Evolutionary conservation across 2,888 invertebrate species (phyloP).

Genomic region (Chrysina gloriosa): DNA sequence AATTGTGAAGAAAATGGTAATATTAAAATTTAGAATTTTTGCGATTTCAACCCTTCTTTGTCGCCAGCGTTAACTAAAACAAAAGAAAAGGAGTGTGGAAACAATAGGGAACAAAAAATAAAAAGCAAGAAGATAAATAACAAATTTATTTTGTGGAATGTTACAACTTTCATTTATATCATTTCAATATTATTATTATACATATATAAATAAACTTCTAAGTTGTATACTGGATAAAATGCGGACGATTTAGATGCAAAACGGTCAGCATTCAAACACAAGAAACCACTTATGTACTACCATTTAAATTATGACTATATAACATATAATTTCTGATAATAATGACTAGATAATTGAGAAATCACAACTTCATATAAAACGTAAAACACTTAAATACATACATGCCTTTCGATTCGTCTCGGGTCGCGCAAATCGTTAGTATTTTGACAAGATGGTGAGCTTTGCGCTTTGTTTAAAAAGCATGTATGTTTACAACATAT

Average conservation of each 20-base stretch:
- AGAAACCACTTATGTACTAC: constrained; percentile 33
- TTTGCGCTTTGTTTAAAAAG: not conserved
- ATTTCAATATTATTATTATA: constrained; percentile 21
- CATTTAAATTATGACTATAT: constrained; percentile 39
- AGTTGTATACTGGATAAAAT: constrained; percentile 25
- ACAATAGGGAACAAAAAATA: no score
- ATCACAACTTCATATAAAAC: constrained; percentile 35
- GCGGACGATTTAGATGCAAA: constrained; percentile 15
- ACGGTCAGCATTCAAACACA: constrained; percentile 19
- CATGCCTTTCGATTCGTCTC: not conserved
- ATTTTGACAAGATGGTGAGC: constrained; percentile 1
- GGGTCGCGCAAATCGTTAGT: not conserved
- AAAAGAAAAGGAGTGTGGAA: no score
- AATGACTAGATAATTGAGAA: constrained; percentile 34
- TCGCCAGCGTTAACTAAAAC: no score
- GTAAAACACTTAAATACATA: constrained; percentile 27
- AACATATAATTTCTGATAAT: constrained; percentile 25
- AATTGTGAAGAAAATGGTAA: no score
- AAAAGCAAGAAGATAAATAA: constrained; percentile 56
- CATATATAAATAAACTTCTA: constrained; percentile 32
- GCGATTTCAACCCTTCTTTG: no score
- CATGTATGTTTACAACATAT: constrained; percentile 13
- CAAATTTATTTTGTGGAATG: constrained; percentile 65
- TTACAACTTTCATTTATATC: constrained; percentile 53
- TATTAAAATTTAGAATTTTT: no score